A percentile compares a stretch with the other conserved stretches of the same genome.
Conservation (phyloP, 2,888 invertebrate species). For the Thereva nobilitata region DNA sequence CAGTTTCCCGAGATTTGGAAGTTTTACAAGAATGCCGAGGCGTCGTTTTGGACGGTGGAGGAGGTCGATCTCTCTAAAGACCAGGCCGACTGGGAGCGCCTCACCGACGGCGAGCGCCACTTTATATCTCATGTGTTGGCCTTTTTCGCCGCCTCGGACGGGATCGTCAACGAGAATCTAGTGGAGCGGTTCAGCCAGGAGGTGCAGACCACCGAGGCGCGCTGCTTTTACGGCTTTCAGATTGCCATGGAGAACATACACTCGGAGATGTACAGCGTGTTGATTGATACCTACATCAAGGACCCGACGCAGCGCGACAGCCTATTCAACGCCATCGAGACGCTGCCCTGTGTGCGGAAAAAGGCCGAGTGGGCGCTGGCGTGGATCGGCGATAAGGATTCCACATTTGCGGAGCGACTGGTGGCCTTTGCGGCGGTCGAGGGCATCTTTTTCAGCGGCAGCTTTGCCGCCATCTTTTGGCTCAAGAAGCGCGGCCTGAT, state of each 20-base stretch:
- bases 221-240: constrained; percentile 99
- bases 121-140: constrained; percentile 97
- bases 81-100: constrained; percentile 78
- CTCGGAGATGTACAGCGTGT: constrained; percentile 98
- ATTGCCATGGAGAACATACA: constrained; percentile 99
- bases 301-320: constrained; percentile 84
- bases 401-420: constrained; percentile 92
- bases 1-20: constrained; percentile 96
- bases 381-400: constrained; percentile 88
- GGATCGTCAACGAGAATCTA: constrained; percentile 98
- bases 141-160: constrained; percentile 99
- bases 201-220: constrained; percentile 94
- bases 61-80: constrained; percentile 97
- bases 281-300: constrained; percentile 95
- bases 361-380: constrained; percentile 98
- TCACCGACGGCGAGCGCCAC: constrained; percentile 85
- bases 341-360: constrained; percentile 92
- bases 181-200: constrained; percentile 97
- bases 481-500: constrained; percentile 96
- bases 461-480: constrained; percentile 99
- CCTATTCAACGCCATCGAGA: constrained; percentile 97
- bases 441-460: constrained; percentile 99
- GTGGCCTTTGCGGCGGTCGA: constrained; percentile 99
- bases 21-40: constrained; percentile 99
- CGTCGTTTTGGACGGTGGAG: constrained; percentile 99